These are phyloP conservation scores for Agriotes lineatus DNA, from an alignment of 2,888 invertebrate species.

Conservation along the genomic window DNA sequence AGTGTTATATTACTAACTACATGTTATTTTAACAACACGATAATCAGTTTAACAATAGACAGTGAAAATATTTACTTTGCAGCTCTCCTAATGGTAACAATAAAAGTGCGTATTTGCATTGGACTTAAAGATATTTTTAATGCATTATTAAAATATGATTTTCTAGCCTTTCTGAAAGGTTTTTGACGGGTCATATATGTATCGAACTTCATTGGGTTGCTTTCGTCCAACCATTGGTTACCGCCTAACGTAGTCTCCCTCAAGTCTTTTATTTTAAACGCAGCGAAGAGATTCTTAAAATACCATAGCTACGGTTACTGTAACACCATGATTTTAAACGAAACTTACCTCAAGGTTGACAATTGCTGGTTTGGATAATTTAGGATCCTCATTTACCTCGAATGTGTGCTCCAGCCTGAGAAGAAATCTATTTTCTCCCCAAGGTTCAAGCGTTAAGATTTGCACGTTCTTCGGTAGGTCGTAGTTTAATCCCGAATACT, in stretches of 20 bases:
- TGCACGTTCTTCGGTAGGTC: slow-evolving; percentile 66
- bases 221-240: slow-evolving; percentile 72
- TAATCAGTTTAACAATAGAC: too few species aligned
- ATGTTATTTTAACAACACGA: too few species aligned
- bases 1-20: too few species aligned
- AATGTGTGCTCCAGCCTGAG: slow-evolving; percentile 83
- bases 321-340: too few species aligned
- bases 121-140: slow-evolving; percentile 31
- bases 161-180: too few species aligned
- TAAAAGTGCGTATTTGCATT: slow-evolving; percentile 47
- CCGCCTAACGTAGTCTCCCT: slow-evolving; percentile 80
- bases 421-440: slow-evolving; percentile 70
- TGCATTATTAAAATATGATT: too few species aligned
- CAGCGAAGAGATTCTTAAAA: slow-evolving; percentile 67
- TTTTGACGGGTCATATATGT: too few species aligned
- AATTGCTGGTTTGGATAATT: slow-evolving; percentile 71
- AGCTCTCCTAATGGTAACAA: slow-evolving; percentile 37
- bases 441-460: slow-evolving; percentile 83
- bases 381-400: slow-evolving; percentile 75
- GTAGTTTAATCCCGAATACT: slow-evolving; percentile 68
- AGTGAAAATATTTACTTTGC: too few species aligned
- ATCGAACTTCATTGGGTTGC: too few species aligned
- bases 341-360: slow-evolving; percentile 31
- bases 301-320: neutral
- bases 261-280: slow-evolving; percentile 69